These are phyloP conservation scores for Cylloceria caligata DNA, from an alignment of 2,888 invertebrate genomes.

Conservation along the genomic window DNA sequence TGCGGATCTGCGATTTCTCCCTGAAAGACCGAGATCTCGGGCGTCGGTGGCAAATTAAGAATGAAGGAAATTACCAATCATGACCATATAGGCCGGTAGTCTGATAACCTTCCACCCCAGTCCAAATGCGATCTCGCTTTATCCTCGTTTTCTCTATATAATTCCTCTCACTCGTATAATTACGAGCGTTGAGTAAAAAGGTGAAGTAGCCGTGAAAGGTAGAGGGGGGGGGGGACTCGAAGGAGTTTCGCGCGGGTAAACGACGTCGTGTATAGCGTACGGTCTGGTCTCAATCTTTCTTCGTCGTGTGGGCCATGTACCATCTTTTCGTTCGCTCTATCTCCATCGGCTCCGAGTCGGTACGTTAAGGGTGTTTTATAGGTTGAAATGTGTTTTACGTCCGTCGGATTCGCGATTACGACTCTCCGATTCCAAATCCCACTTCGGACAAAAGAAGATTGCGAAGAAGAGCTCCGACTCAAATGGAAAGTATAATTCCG, in stretches of 20 bases:
- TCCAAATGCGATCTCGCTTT: neutral
- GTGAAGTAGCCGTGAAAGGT: slow-evolving; percentile 5
- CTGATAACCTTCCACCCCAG: slow-evolving; percentile 31
- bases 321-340: slow-evolving; percentile 30
- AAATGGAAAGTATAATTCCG: slow-evolving; percentile 72
- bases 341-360: slow-evolving; percentile 42
- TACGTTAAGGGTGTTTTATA: slow-evolving; percentile 77
- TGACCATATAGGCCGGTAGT: slow-evolving; percentile 15
- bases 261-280: slow-evolving; percentile 4
- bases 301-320: slow-evolving; percentile 4
- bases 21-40: neutral
- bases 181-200: slow-evolving; percentile 44
- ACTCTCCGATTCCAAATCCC: slow-evolving; percentile 66
- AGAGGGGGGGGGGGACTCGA: slow-evolving; percentile 20
- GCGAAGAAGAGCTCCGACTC: slow-evolving; percentile 61
- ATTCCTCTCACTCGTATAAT: slow-evolving; percentile 36
- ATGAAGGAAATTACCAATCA: slow-evolving; percentile 37
- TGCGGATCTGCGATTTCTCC: slow-evolving; percentile 31
- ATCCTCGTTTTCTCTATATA: neutral
- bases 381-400: slow-evolving; percentile 80
- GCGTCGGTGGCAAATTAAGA: slow-evolving; percentile 21
- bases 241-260: slow-evolving; percentile 43
- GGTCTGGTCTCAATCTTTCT: slow-evolving; percentile 8
- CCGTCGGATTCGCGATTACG: slow-evolving; percentile 78
- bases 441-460: slow-evolving; percentile 71